Evolutionary conservation across 2,888 invertebrate genomes (phyloP).

Genomic region (Hemithea aestivaria): DNA sequence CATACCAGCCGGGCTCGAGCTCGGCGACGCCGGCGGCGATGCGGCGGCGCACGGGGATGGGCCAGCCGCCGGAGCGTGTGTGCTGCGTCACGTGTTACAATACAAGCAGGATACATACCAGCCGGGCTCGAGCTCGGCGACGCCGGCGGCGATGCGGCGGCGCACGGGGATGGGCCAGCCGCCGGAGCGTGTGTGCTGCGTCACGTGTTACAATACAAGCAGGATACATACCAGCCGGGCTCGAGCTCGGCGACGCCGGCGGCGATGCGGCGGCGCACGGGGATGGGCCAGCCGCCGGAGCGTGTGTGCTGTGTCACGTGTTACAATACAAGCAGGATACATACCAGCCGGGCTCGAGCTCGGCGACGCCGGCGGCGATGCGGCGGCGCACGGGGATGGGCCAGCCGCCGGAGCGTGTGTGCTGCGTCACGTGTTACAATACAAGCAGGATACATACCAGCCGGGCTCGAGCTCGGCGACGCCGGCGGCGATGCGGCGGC

Average conservation of each 20-base stretch:
- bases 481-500: neutral
- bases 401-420: neutral
- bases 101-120: neutral
- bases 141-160: neutral
- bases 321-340: too few species aligned
- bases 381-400: neutral
- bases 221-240: conserved; percentile 7
- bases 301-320: too few species aligned
- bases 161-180: neutral
- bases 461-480: conserved; percentile 9
- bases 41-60: neutral
- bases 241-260: conserved; percentile 4
- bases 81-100: too few species aligned
- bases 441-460: conserved; percentile 1
- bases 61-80: neutral
- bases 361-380: conserved; percentile 1
- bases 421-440: too few species aligned
- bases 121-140: conserved; percentile 9
- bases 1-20: conserved; percentile 10
- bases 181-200: neutral
- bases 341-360: conserved; percentile 11
- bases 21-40: conserved; percentile 1
- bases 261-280: neutral
- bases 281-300: too few species aligned
- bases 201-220: too few species aligned